phyloP scores from a whole-genome alignment of 1,140 invertebrate species.

The Formica exsecta region DNA sequence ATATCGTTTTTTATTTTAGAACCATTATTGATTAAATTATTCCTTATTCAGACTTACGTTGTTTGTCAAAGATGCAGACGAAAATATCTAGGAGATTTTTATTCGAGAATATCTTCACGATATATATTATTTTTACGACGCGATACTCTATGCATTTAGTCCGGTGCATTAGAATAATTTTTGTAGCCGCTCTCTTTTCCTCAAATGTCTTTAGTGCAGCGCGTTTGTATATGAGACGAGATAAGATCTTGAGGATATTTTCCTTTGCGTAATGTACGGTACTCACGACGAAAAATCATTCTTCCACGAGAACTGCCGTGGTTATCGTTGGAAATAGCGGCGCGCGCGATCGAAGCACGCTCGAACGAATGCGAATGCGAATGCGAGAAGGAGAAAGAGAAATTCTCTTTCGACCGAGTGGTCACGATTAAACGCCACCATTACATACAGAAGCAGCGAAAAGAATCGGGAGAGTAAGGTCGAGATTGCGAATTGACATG shows the following conservation, averaged over 20 bases:
- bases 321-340: slow-evolving; percentile 54
- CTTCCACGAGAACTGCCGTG: slow-evolving; percentile 52
- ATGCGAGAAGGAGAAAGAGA: slow-evolving; percentile 35
- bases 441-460: slow-evolving; percentile 51
- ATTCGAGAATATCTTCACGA: not conserved
- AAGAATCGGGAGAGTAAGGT: slow-evolving; percentile 43
- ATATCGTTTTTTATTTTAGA: not conserved
- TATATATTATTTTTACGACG: not conserved
- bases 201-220: slow-evolving; percentile 5
- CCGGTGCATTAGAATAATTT: slow-evolving; percentile 27
- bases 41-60: not conserved
- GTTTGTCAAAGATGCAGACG: not conserved
- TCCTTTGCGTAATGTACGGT: slow-evolving; percentile 46
- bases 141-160: slow-evolving; percentile 5
- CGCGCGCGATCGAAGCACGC: slow-evolving; percentile 25
- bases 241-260: slow-evolving; percentile 51
- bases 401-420: slow-evolving; percentile 50
- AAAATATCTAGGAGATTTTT: not conserved
- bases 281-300: slow-evolving; percentile 61
- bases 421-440: slow-evolving; percentile 51
- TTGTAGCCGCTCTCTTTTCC: not conserved
- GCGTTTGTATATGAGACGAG: slow-evolving; percentile 30
- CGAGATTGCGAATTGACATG: slow-evolving; percentile 59
- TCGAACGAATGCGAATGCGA: slow-evolving; percentile 58
- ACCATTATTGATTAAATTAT: not conserved